phyloP scores from a whole-genome alignment of 1,140 invertebrate genomes.

The Eriocheir sinensis region DNA sequence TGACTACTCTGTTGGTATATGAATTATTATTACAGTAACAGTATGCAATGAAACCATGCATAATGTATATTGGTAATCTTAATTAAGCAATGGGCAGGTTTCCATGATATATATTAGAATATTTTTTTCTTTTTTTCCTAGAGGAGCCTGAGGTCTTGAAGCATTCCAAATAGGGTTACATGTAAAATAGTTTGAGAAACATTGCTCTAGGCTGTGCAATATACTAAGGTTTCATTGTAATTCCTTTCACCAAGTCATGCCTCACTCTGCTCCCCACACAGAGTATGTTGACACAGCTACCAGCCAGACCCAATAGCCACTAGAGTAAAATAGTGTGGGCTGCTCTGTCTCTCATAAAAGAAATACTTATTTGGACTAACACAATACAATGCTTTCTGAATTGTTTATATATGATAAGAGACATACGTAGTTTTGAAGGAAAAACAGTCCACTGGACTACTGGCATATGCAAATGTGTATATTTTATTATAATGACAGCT shows the following conservation, averaged over 20 bases:
- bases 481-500: not conserved
- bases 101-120: too few relatives aligned
- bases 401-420: not conserved
- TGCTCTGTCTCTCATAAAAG: slow-evolving; percentile 23
- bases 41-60: too few relatives aligned
- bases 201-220: too few relatives aligned
- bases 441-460: not conserved
- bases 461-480: not conserved
- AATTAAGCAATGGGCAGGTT: too few relatives aligned
- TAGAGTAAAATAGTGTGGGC: slow-evolving; percentile 5
- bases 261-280: slow-evolving; percentile 2
- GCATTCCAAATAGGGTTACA: too few relatives aligned
- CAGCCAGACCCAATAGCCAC: slow-evolving; percentile 19
- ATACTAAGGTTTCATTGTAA: not conserved
- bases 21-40: too few relatives aligned
- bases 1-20: too few relatives aligned
- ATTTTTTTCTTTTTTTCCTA: too few relatives aligned
- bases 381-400: not conserved
- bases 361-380: not conserved
- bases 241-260: not conserved
- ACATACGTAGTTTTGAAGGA: not conserved
- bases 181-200: too few relatives aligned
- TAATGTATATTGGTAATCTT: too few relatives aligned
- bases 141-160: too few relatives aligned
- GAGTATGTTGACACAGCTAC: slow-evolving; percentile 11